Evolutionary conservation across 1,140 invertebrate species (phyloP), one percentile per base, ranked within the genome.

Genomic region (Ceratosolen solmsi): DNA sequence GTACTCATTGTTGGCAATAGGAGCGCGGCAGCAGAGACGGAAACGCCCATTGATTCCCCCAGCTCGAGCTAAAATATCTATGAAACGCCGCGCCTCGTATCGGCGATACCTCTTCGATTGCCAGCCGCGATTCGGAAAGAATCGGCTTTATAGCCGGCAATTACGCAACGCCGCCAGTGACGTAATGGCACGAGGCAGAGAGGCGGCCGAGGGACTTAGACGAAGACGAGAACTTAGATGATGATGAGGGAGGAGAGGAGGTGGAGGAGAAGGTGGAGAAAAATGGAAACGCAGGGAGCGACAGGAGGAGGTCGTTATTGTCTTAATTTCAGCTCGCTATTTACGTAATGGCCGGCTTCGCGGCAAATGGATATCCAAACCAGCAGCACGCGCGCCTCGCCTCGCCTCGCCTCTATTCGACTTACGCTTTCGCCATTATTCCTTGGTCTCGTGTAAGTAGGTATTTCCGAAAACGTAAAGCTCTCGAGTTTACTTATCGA

Each of bases 301-400:
- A 56, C 22, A 38, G 63, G 38, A 65, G 38, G 46, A 54, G 80
- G 54, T 60, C 76, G 82, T 83, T 83, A 78, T 79, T 73, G 75
- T 79, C 70, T 83, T 83, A 79, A 83, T 79, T 83, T 60, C 58
- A 78, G 70, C 56, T 73, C 27, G 65, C 58, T 73, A 74, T 73
- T 83, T 79, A 83, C 75, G 70, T 79, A 79, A 83, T 83, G 46
- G 30, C 38, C 41, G 70, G 36, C 81, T 72, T n/a, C 58, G 25
- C 25, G 30, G 46, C 54, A 78, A 79, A 79, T 65, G 75, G 54
- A 79, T 76, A 70, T 46, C 60, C 63, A 54, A 0, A 1, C 58
- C 30, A 41, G 56, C 5, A 1, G 25, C 5, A 8, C 11, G 17
- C 1, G 56, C 38, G 54, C 17, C 71, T 68, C 1, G 51, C 25